phyloP scores from a whole-genome alignment of 2,113 vertebrate genomes.

The Chascanopsetta lugubris region DNA sequence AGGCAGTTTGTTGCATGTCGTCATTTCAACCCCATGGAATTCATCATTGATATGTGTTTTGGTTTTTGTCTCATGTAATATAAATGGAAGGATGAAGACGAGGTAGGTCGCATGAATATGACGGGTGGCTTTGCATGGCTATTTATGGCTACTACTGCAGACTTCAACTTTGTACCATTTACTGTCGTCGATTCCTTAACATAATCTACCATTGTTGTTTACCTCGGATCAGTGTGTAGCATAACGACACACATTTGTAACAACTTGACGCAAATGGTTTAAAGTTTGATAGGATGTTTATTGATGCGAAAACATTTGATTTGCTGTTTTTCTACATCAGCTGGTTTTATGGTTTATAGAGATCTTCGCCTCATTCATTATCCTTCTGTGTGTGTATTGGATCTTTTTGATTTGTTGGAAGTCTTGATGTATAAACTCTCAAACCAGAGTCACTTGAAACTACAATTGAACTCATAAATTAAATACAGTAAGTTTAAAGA shows the following conservation, averaged over 20 bases:
- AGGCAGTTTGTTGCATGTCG: slow-evolving; percentile 10
- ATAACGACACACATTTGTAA: neutral
- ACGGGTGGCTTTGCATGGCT: slow-evolving; percentile 45
- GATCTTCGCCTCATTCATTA: slow-evolving; percentile 28
- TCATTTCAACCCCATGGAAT: slow-evolving; percentile 7
- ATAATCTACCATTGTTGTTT: neutral
- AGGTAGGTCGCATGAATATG: slow-evolving; percentile 65
- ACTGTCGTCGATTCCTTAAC: slow-evolving; percentile 3
- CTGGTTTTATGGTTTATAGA: slow-evolving; percentile 21
- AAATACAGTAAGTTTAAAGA: slow-evolving; percentile 16
- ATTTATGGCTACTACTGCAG: slow-evolving; percentile 29
- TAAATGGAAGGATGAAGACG: slow-evolving; percentile 67
- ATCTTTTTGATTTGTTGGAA: too few relatives aligned
- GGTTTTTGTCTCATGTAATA: slow-evolving; percentile 54
- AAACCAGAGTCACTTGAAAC: slow-evolving; percentile 5
- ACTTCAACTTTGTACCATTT: slow-evolving; percentile 63
- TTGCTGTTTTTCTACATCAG: slow-evolving; percentile 26
- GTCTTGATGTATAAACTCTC: too few relatives aligned
- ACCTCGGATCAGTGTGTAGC: slow-evolving; percentile 9
- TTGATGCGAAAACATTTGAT: slow-evolving; percentile 23
- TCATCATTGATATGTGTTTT: slow-evolving; percentile 42
- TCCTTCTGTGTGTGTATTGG: neutral
- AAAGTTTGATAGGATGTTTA: slow-evolving; percentile 37
- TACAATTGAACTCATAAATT: slow-evolving; percentile 3
- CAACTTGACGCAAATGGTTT: slow-evolving; percentile 17